Conservation (phyloP, 1,140 invertebrate species). For the Steinernema feltiae region DNA sequence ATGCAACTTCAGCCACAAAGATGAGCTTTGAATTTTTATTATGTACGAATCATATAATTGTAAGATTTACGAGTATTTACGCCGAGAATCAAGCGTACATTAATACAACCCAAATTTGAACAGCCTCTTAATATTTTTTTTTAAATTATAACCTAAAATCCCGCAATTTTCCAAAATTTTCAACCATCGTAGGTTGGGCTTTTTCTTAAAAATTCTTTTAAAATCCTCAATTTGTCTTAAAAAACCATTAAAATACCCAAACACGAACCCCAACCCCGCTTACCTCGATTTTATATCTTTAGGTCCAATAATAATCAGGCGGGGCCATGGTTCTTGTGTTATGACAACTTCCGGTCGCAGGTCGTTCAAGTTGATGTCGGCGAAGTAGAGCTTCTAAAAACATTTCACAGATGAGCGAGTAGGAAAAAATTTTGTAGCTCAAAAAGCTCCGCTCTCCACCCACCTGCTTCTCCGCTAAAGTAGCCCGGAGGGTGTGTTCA, state of each 20-base stretch:
- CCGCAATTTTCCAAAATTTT: too few species aligned
- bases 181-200: too few species aligned
- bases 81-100: too few species aligned
- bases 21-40: too few species aligned
- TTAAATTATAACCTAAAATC: too few species aligned
- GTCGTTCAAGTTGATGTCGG: slow-evolving; percentile 15
- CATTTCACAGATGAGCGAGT: neutral
- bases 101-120: too few species aligned
- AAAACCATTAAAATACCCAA: slow-evolving; percentile 20
- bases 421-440: neutral
- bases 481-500: neutral
- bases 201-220: too few species aligned
- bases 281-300: slow-evolving; percentile 41
- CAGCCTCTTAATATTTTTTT: too few species aligned
- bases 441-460: neutral
- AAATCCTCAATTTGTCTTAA: neutral
- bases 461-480: neutral
- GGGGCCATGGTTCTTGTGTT: slow-evolving; percentile 15
- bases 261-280: neutral
- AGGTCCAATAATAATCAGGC: slow-evolving; percentile 39
- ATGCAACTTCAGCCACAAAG: too few species aligned
- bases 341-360: slow-evolving; percentile 16
- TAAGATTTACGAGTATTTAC: too few species aligned
- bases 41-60: too few species aligned
- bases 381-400: slow-evolving; percentile 21